A percentile compares a stretch with the other conserved stretches of the same genome.
Conservation (phyloP, 2,113 vertebrate species). For the Prunella fulvescens region DNA sequence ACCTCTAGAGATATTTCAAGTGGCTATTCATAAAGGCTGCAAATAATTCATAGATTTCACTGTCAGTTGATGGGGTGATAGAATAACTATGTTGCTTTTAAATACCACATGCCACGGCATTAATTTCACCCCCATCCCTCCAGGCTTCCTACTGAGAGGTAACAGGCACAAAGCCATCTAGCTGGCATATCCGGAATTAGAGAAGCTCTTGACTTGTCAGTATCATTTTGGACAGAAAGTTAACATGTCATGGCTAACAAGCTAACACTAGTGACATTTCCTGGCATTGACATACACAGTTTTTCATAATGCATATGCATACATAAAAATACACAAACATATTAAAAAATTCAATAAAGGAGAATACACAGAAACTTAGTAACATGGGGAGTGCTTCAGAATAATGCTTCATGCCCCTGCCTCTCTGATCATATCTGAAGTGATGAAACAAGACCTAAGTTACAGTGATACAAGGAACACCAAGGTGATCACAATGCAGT, state of each 20-base stretch:
- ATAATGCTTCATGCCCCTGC: background rate
- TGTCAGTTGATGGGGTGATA: background rate
- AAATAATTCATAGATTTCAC: conserved; percentile 50
- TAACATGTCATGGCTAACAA: background rate
- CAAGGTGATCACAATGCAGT: background rate
- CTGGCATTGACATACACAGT: background rate
- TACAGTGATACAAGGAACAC: background rate
- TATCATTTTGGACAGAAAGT: background rate
- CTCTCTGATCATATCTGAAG: background rate
- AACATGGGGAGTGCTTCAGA: background rate
- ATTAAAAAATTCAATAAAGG: background rate
- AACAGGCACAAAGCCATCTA: conserved; percentile 10
- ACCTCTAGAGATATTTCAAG: conserved; percentile 50
- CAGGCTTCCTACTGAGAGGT: background rate
- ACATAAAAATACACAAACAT: background rate
- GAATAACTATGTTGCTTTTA: background rate
- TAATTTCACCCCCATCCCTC: background rate
- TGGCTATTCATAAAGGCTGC: conserved; percentile 31
- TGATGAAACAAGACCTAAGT: background rate
- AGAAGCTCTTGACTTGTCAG: conserved; percentile 21
- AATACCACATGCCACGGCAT: background rate
- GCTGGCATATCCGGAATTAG: background rate
- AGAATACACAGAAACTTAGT: background rate
- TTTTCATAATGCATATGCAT: background rate
- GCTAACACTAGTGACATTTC: background rate